Conservation (phyloP, 2,888 invertebrate genomes). For the Volucella inflata region DNA sequence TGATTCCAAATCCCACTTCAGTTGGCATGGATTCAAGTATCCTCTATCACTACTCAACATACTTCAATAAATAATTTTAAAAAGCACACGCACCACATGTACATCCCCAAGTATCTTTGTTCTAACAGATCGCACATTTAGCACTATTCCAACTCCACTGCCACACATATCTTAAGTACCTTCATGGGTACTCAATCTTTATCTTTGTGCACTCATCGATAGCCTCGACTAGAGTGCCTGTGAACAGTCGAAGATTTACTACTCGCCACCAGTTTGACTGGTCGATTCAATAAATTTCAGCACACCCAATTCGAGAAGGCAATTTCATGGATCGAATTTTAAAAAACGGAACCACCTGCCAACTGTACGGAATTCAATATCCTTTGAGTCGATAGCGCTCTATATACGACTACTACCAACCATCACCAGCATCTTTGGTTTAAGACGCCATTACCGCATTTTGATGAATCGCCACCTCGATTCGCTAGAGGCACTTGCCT, state of each 20-base stretch:
- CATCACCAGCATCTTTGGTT: constrained; percentile 1
- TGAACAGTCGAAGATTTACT: constrained; percentile 33
- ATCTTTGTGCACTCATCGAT: constrained; percentile 51
- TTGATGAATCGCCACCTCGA: constrained; percentile 12
- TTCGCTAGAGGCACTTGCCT: background rate
- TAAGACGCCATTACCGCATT: constrained; percentile 31
- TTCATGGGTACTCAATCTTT: constrained; percentile 62
- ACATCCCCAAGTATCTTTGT: background rate
- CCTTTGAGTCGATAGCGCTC: background rate
- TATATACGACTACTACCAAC: background rate
- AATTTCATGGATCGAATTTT: background rate
- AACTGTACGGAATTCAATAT: constrained; percentile 41
- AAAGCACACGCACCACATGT: constrained; percentile 23
- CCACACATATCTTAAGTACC: constrained; percentile 30
- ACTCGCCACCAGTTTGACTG: constrained; percentile 17
- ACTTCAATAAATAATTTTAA: constrained; percentile 6
- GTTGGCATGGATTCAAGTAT: constrained; percentile 21
- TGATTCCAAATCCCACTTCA: constrained; percentile 1
- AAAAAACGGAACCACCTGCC: constrained; percentile 53
- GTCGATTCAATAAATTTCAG: constrained; percentile 28
- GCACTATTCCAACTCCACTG: constrained; percentile 17
- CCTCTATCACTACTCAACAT: constrained; percentile 22
- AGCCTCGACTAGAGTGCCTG: constrained; percentile 46
- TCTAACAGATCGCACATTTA: constrained; percentile 30
- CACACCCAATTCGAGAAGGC: constrained; percentile 2